Evolutionary conservation across 2,113 vertebrate genomes (phyloP).

Genomic region (Ancistrus triradiatus): DNA sequence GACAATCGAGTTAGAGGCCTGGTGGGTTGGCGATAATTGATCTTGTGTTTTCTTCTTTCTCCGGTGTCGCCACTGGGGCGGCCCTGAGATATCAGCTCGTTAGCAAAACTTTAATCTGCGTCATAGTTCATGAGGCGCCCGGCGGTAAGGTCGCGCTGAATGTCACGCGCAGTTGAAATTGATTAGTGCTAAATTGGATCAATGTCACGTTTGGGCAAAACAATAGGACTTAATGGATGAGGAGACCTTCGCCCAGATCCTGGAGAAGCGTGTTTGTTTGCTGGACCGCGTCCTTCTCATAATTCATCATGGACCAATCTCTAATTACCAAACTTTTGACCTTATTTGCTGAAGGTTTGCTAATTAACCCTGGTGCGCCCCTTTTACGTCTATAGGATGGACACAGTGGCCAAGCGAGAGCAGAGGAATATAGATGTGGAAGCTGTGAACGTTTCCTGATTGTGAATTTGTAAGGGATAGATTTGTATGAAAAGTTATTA

Average conservation of each 20-base stretch:
- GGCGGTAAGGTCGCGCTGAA: slow-evolving; percentile 99
- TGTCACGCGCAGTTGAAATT: slow-evolving; percentile 99
- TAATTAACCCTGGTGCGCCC: slow-evolving; percentile 11
- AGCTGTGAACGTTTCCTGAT: no score
- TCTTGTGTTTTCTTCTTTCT: slow-evolving; percentile 74
- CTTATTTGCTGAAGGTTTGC: slow-evolving; percentile 3
- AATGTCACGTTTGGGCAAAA: slow-evolving; percentile 98
- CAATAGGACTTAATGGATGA: slow-evolving; percentile 99
- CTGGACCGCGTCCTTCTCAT: slow-evolving; percentile 27
- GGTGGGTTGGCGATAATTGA: slow-evolving; percentile 97
- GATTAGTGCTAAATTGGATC: slow-evolving; percentile 99
- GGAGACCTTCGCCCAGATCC: slow-evolving; percentile 72
- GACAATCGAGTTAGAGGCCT: slow-evolving; percentile 90
- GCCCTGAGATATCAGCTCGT: slow-evolving; percentile 98
- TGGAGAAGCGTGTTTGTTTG: slow-evolving; percentile 88
- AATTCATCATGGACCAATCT: slow-evolving; percentile 32
- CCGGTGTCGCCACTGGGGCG: slow-evolving; percentile 75
- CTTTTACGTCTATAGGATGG: no score
- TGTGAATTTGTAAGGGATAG: no score
- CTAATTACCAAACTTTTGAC: no score
- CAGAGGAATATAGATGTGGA: no score
- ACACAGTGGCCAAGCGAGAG: no score
- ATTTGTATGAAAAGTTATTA: no score
- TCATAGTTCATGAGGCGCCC: slow-evolving; percentile 95
- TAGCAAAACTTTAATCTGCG: slow-evolving; percentile 99